Evolutionary conservation across 2,113 vertebrate species (phyloP).

Genomic region (Anhinga anhinga): DNA sequence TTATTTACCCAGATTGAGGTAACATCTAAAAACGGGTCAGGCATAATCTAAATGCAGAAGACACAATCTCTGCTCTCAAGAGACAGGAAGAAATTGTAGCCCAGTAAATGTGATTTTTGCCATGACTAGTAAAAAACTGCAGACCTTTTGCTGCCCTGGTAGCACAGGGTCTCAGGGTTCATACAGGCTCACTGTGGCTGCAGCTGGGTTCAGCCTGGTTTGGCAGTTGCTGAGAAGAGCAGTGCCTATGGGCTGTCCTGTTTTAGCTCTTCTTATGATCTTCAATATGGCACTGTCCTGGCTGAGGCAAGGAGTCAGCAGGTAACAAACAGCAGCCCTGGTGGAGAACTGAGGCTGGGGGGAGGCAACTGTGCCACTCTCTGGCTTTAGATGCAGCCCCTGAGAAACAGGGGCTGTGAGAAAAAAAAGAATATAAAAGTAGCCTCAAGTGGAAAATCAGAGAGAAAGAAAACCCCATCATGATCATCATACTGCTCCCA

Average conservation of each 20-base stretch:
- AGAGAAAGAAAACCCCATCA: not conserved
- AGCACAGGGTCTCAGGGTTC: not conserved
- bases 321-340: not conserved
- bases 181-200: not conserved
- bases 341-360: not conserved
- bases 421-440: not conserved
- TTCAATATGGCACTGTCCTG: too few relatives aligned
- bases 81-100: not conserved
- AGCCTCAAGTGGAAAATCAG: not conserved
- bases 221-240: not conserved
- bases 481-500: not conserved
- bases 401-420: not conserved
- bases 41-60: not conserved
- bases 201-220: not conserved
- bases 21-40: not conserved
- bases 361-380: not conserved
- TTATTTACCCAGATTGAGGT: not conserved
- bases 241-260: not conserved
- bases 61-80: not conserved
- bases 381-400: not conserved
- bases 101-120: not conserved
- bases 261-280: not conserved
- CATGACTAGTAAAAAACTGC: not conserved
- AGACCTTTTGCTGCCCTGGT: not conserved
- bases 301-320: accelerated